Base-by-base conservation (phyloP, 2,888 invertebrate genomes). In the Diplolepis rosae region DNA sequence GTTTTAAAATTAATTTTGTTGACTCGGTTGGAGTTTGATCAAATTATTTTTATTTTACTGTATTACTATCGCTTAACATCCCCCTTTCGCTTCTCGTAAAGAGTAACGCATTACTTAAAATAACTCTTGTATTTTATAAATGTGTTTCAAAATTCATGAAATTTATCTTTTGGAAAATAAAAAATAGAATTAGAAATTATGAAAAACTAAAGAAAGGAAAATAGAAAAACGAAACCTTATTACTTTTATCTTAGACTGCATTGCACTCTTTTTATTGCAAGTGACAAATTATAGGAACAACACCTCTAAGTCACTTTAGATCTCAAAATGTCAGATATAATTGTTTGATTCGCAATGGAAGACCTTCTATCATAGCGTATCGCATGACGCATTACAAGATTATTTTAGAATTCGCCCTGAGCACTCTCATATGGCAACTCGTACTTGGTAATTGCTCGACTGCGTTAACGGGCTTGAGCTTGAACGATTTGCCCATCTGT, bases 401-500 rank as follows among this genome's bases (percentile, higher is more conserved):
- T 54, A 52, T 69, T 61, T 32, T 65, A 24, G 24, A 28, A 28
- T 45, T 24, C 54, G 52, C 68, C 42, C 39, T 50, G 35, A 56
- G 66, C 68, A n/a, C 27, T 39, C 61, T 61, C 35, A 35, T 24
- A 61, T 35, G 66, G 69, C 71, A 71, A 66, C 68, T 66, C 32
- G 52, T 32, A 70, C 61, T 27, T 72, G 69, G 54, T 54, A 68
- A 71, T 71, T 66, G 71, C 65, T 71, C n/a, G 54, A 50, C 15
- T 32, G 39, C 45, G 42, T 74, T 68, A 70, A 75, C 71, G 70
- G 71, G 72, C 66, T 72, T 75, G 45, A 48, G 61, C 51, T 27
- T 67, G 42, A n/a, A 28, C 61, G 68, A 73, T 69, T 75, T 70
- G 74, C 69, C 73, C 75, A 76, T 72, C 75, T 74, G 72, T 30